Evolutionary conservation across 2,888 invertebrate genomes (phyloP).

Genomic region (Autographa pulchrina): DNA sequence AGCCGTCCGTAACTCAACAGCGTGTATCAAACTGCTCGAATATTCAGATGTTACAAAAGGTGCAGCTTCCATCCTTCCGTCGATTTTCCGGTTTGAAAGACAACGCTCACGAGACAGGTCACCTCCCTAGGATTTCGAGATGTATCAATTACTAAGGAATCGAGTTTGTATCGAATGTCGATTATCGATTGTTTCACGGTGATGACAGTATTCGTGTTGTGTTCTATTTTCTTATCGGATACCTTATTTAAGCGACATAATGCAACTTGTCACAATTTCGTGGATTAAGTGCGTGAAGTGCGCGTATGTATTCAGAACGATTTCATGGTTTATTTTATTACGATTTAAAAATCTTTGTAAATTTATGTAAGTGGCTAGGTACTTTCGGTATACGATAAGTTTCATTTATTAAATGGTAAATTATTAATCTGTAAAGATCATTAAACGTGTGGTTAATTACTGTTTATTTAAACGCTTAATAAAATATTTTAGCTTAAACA

Average conservation of each 20-base stretch:
- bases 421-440: too few species aligned
- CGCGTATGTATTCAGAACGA: too few species aligned
- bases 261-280: too few species aligned
- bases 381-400: too few species aligned
- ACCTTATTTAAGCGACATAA: not conserved
- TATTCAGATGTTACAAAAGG: slow-evolving; percentile 28
- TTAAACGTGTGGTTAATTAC: too few species aligned
- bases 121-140: not conserved
- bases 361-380: too few species aligned
- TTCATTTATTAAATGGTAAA: too few species aligned
- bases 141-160: slow-evolving; percentile 3
- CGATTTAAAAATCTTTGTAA: too few species aligned
- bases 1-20: slow-evolving; percentile 27
- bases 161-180: not conserved
- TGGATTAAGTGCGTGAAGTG: too few species aligned
- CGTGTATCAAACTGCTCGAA: slow-evolving; percentile 31
- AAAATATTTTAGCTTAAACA: too few species aligned
- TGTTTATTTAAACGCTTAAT: too few species aligned
- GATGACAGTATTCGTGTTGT: not conserved
- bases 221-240: not conserved
- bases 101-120: slow-evolving; percentile 2
- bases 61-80: not conserved
- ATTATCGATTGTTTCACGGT: not conserved
- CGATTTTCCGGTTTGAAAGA: not conserved
- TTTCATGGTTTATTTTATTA: too few species aligned